A percentile compares a stretch with the other conserved stretches of the same genome.
Evolutionary conservation across 2,888 invertebrate genomes (phyloP).

Genomic region (Cantharis nigra): DNA sequence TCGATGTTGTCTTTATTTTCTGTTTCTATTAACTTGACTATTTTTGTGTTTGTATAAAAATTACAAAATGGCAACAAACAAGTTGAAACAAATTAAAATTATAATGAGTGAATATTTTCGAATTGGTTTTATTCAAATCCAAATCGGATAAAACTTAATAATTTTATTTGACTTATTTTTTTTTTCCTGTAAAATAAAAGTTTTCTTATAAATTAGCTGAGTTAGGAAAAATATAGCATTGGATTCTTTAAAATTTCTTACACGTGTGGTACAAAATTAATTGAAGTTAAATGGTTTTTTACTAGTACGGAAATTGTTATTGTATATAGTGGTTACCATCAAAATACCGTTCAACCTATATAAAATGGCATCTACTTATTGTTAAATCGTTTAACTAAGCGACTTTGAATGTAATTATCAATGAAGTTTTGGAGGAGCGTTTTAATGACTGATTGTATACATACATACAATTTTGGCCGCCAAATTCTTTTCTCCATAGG

Average conservation of each 20-base stretch:
- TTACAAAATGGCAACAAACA: too few relatives aligned
- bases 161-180: too few relatives aligned
- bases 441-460: background rate
- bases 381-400: background rate
- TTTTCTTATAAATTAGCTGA: background rate
- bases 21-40: background rate
- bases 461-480: background rate
- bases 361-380: background rate
- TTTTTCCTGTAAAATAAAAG: background rate
- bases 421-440: background rate
- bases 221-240: background rate
- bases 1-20: background rate
- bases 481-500: background rate
- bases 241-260: background rate
- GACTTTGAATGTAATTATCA: background rate
- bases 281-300: background rate
- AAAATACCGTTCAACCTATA: background rate
- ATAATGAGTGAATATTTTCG: background rate
- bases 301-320: background rate
- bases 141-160: background rate
- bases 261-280: background rate
- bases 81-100: too few relatives aligned
- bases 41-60: background rate
- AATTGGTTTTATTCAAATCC: background rate
- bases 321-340: too few relatives aligned